Evolutionary conservation across 2,797 vertebrate genomes (phyloP).

Genomic region (Enteromius anoplus): DNA sequence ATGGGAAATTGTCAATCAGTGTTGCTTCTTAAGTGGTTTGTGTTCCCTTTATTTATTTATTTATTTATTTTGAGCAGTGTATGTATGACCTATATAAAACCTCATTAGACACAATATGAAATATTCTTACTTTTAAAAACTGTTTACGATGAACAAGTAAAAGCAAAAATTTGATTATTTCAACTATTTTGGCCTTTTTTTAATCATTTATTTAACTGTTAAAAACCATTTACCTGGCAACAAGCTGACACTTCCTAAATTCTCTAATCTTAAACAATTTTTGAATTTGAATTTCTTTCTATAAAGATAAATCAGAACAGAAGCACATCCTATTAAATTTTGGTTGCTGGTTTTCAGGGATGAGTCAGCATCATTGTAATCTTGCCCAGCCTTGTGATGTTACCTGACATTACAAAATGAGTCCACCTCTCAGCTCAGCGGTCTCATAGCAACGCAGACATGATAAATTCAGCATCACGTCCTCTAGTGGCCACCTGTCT

Average conservation of each 20-base stretch:
- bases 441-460: slow-evolving; percentile 56
- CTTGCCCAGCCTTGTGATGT: slow-evolving; percentile 11
- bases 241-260: neutral
- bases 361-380: slow-evolving; percentile 40
- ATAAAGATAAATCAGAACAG: neutral
- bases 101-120: neutral
- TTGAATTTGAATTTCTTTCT: neutral
- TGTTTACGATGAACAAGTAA: neutral
- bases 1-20: no score
- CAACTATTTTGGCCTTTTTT: neutral
- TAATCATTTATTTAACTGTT: neutral
- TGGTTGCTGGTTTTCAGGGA: neutral
- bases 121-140: neutral
- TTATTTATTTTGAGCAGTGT: no score
- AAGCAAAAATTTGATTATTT: neutral
- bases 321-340: neutral
- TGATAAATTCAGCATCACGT: slow-evolving; percentile 35
- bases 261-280: neutral
- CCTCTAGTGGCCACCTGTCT: slow-evolving; percentile 52
- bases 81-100: neutral
- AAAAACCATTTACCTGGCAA: no score
- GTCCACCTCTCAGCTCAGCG: slow-evolving; percentile 29
- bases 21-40: no score
- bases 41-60: no score
- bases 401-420: slow-evolving; percentile 37